Percentiles rank a stretch among this genome's conserved stretches.
Evolutionary conservation across 2,797 vertebrate species (phyloP).

Genomic region (Harpagifer antarcticus): DNA sequence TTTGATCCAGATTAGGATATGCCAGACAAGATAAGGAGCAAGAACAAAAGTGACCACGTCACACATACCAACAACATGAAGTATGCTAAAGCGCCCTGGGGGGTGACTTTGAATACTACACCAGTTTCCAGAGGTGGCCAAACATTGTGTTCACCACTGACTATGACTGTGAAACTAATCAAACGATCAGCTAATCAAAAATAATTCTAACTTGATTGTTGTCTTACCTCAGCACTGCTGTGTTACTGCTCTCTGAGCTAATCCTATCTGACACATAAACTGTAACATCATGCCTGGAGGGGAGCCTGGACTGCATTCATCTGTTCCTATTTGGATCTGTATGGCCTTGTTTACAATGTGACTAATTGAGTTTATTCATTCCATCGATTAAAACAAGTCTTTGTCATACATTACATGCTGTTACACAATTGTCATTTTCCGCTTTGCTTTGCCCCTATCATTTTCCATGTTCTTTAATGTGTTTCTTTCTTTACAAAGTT

Average conservation of each 20-base stretch:
- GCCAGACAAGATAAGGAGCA: not conserved
- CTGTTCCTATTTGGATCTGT: conserved; percentile 34
- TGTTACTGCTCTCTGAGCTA: conserved; percentile 34
- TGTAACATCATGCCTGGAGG: conserved; percentile 33
- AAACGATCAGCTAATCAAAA: conserved; percentile 18
- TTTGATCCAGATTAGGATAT: no score
- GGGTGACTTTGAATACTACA: conserved; percentile 24
- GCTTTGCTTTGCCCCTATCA: not conserved
- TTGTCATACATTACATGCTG: conserved; percentile 14
- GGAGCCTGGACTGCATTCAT: conserved; percentile 31
- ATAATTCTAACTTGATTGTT: not conserved
- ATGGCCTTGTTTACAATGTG: conserved; percentile 50
- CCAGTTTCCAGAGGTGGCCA: conserved; percentile 21
- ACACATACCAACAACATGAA: not conserved
- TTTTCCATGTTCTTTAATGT: not conserved
- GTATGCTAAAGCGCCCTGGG: not conserved
- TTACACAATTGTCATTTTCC: conserved; percentile 2
- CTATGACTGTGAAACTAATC: conserved; percentile 6
- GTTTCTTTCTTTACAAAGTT: not conserved
- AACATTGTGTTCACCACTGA: conserved; percentile 9
- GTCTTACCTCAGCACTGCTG: conserved; percentile 11
- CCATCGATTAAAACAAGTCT: conserved; percentile 20
- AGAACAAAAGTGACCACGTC: not conserved
- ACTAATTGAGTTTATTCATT: conserved; percentile 36
- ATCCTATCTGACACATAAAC: conserved; percentile 22